Evolutionary conservation across 2,113 vertebrate genomes (phyloP), one percentile per base, ranked within the genome.

Genomic region (Anoura caudifer): DNA sequence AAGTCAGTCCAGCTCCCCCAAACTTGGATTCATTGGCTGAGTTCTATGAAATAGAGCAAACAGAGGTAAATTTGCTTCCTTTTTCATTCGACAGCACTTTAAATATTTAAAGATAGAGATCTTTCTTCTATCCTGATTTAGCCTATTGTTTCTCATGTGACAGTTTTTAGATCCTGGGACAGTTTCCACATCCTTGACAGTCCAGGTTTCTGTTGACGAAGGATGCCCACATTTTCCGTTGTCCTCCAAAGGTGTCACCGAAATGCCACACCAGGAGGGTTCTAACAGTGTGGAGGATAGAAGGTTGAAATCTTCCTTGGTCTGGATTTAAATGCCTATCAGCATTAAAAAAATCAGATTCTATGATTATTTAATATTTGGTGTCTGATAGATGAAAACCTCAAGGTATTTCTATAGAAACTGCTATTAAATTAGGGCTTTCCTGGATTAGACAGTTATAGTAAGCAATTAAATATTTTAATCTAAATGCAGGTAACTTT

Each of bases 401-500:
- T 72, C 26, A 82, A 94, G 70, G 41, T 63, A n/a, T 50, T 91
- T 94, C 63, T 38, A 56, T 20, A 86, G 24, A 41, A 75, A 43
- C 41, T 90, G 41, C 47, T 80, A 80, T 63, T 84, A 90, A 91
- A 10, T 87, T 81, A 92, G 50, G n/a, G 17, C 4, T 75, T 83
- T 24, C 43, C 17, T 50, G 4, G 31, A 79, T 95, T 89, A 77
- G 75, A 87, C 22, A 76, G 69, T 24, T 79, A 61, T 26, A 67
- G 52, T 69, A 92, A 92, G 36, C 45, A 77, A 93, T 77, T 83
- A 10, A 41, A 61, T 81, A 83, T 96, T 84, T 92, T 95, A 69
- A 81, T 80, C 9, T 81, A 90, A 95, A 54, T 69, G 54, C 19
- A 90, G 43, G 41, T 90, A 63, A 59, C 13, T 92, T 70, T 80